Percentiles rank a stretch among this genome's conserved stretches.
These are phyloP conservation scores for Nemotelus nigrinus DNA, from an alignment of 2,888 invertebrate genomes.

Conservation along the genomic window DNA sequence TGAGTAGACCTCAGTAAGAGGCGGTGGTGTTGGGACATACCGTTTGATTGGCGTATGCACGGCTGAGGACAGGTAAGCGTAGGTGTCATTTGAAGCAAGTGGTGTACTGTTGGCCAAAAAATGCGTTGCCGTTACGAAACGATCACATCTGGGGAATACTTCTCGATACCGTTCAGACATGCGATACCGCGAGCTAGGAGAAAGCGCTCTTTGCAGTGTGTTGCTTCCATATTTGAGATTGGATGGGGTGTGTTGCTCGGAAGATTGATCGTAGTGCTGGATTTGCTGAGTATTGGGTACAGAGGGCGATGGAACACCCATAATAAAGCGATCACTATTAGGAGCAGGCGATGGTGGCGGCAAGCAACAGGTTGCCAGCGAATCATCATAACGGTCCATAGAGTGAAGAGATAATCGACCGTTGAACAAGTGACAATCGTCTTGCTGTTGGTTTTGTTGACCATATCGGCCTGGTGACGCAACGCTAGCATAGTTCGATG, in stretches of 20 bases:
- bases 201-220: constrained; percentile 58
- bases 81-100: constrained; percentile 59
- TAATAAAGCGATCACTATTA: constrained; percentile 61
- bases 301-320: constrained; percentile 54
- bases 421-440: constrained; percentile 51
- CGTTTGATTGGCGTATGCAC: constrained; percentile 65
- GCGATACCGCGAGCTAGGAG: constrained; percentile 61
- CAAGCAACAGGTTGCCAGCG: constrained; percentile 57
- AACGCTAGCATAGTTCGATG: constrained; percentile 48
- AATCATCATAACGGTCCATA: constrained; percentile 59
- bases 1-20: constrained; percentile 58
- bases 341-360: constrained; percentile 65
- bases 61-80: constrained; percentile 62
- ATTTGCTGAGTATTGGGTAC: constrained; percentile 14
- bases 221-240: constrained; percentile 40
- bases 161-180: constrained; percentile 61
- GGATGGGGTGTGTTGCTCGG: constrained; percentile 7
- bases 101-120: constrained; percentile 58
- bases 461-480: constrained; percentile 57
- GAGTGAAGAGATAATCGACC: constrained; percentile 56
- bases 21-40: constrained; percentile 64
- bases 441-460: constrained; percentile 41
- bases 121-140: constrained; percentile 56
- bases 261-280: constrained; percentile 46
- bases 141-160: constrained; percentile 55